A percentile compares a stretch with the other conserved stretches of the same genome.
phyloP scores from a whole-genome alignment of 1,140 invertebrate species.

The Brachionus plicatilis region DNA sequence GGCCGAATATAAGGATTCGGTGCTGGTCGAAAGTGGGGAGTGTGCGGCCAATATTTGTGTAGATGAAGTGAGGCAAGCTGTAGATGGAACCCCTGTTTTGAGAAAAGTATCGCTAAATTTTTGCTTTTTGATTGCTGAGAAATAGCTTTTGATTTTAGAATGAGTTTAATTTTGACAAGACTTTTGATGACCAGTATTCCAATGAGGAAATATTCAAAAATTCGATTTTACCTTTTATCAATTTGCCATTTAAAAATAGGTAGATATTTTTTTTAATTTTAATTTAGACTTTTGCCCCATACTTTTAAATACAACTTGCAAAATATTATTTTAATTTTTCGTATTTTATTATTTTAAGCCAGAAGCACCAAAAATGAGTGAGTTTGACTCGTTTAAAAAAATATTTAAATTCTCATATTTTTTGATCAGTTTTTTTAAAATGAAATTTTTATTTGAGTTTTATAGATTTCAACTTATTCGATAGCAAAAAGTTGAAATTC shows the following conservation, averaged over 20 bases:
- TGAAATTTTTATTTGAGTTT: no score
- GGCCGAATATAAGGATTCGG: background rate
- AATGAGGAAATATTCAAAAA: conserved; percentile 5
- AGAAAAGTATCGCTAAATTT: background rate
- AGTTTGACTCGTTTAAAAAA: no score
- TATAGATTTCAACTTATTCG: no score
- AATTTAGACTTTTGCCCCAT: no score
- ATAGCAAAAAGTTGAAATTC: no score
- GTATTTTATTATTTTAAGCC: no score
- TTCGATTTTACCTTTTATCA: conserved; percentile 18
- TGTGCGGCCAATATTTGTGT: background rate
- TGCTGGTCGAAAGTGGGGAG: background rate
- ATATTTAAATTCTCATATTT: no score
- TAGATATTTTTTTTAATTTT: background rate
- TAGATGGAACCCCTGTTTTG: conserved; percentile 16
- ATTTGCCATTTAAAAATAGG: conserved; percentile 1
- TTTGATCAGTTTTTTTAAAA: no score
- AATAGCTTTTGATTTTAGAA: background rate
- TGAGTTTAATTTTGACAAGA: conserved; percentile 33
- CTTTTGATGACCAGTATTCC: background rate
- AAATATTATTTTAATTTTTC: no score
- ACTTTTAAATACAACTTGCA: no score
- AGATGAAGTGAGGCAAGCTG: background rate
- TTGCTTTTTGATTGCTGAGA: background rate
- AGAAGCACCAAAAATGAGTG: no score